Evolutionary conservation across 2,113 vertebrate species (phyloP).

Genomic region (Cephalopholis sonnerati): DNA sequence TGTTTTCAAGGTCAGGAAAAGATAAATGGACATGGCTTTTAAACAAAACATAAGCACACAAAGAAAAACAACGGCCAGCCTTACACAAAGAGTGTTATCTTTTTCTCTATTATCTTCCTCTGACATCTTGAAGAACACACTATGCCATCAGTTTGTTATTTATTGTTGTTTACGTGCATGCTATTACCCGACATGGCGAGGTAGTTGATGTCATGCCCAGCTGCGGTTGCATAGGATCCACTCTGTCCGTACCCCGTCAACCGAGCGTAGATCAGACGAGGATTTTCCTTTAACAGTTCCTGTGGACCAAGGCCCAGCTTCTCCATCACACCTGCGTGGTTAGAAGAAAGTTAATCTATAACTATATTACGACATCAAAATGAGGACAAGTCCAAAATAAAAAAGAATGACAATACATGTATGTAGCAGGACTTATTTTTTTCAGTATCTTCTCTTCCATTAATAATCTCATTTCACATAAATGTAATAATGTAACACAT

Average conservation of each 20-base stretch:
- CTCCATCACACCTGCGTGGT: constrained; percentile 93
- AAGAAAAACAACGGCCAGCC: neutral
- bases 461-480: too few species aligned
- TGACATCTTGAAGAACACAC: neutral
- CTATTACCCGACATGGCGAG: constrained; percentile 92
- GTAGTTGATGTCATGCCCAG: constrained; percentile 98
- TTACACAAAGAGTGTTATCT: neutral
- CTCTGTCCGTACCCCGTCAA: constrained; percentile 94
- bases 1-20: neutral
- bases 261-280: constrained; percentile 92
- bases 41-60: neutral
- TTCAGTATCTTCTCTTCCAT: too few species aligned
- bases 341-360: neutral
- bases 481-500: neutral
- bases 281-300: constrained; percentile 88
- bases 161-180: neutral
- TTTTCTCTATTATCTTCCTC: neutral
- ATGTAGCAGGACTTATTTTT: too few species aligned
- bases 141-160: too few species aligned
- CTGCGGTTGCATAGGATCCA: constrained; percentile 85
- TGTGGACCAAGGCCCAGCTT: constrained; percentile 92
- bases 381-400: too few species aligned
- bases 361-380: neutral
- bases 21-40: neutral
- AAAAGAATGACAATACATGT: too few species aligned